Evolutionary conservation across 2,888 invertebrate species (phyloP).

Genomic region (Epsilonema sp.): DNA sequence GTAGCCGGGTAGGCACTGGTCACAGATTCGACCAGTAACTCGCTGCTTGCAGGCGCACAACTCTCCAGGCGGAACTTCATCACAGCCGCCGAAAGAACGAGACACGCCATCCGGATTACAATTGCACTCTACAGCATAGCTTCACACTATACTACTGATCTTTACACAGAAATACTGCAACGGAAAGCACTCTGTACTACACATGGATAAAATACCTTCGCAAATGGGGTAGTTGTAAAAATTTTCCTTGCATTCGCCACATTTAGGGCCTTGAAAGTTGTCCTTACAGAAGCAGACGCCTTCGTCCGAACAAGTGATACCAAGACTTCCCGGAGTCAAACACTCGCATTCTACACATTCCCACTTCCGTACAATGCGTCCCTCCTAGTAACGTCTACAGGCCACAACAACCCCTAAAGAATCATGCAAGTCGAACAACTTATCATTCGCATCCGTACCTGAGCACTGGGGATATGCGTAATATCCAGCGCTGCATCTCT

Average conservation of each 20-base stretch:
- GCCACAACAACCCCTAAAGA: no score
- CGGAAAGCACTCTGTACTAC: no score
- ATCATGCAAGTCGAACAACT: no score
- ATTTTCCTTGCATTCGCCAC: constrained; percentile 70
- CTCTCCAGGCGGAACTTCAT: constrained; percentile 60
- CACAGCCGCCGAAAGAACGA: constrained; percentile 62
- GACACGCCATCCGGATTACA: constrained; percentile 84
- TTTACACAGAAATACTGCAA: no score
- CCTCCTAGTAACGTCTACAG: no score
- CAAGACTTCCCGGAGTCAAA: constrained; percentile 62
- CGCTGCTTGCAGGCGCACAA: constrained; percentile 84
- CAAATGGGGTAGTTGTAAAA: constrained; percentile 92
- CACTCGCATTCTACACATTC: no score
- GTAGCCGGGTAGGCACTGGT: constrained; percentile 71
- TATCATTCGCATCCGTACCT: no score
- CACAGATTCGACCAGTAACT: constrained; percentile 80
- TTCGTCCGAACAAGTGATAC: constrained; percentile 48
- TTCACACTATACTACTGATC: no score
- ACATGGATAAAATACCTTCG: constrained; percentile 53
- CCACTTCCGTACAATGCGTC: no score
- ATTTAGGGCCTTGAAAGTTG: constrained; percentile 65
- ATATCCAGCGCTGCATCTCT: constrained; percentile 77
- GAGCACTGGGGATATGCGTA: constrained; percentile 73
- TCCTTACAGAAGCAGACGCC: constrained; percentile 69
- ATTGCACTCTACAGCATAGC: constrained; percentile 68